These are phyloP conservation scores for Drosophila aldrichi DNA, from an alignment of 2,888 invertebrate species.

Conservation along the genomic window DNA sequence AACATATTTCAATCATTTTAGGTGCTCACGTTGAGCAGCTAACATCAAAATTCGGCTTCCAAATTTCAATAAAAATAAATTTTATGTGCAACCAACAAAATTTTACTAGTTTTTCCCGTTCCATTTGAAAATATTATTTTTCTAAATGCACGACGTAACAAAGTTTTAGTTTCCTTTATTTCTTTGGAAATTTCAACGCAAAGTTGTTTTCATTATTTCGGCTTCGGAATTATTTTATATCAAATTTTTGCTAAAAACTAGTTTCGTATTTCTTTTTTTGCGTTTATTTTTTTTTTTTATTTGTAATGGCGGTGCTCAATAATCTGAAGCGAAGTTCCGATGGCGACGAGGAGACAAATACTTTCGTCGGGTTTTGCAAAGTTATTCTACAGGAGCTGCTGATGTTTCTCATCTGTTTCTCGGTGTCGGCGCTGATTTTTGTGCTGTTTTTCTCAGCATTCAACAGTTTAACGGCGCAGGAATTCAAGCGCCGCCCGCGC, in stretches of 20 bases:
- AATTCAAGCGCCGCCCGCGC: not conserved
- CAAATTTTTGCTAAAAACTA: not conserved
- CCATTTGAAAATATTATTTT: not conserved
- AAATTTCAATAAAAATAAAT: constrained; percentile 30
- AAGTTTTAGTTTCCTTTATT: not conserved
- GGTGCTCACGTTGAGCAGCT: constrained; percentile 23
- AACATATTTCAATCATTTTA: constrained; percentile 31
- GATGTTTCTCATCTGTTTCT: constrained; percentile 32
- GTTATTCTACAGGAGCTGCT: constrained; percentile 18
- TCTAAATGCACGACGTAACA: not conserved
- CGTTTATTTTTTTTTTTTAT: not conserved
- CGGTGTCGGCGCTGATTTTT: constrained; percentile 23
- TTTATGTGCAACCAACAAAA: not conserved
- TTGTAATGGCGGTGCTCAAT: not conserved
- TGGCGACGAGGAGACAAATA: not conserved
- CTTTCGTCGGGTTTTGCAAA: constrained; percentile 30
- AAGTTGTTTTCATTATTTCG: constrained; percentile 1
- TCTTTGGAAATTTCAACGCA: not conserved
- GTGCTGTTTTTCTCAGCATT: constrained; percentile 3
- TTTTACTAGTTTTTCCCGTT: not conserved
- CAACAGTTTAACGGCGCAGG: not conserved
- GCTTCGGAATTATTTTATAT: constrained; percentile 9
- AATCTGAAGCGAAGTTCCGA: constrained; percentile 8
- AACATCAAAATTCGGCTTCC: constrained; percentile 38
- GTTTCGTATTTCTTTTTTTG: not conserved